A percentile compares a stretch with the other conserved stretches of the same genome.
phyloP scores from a whole-genome alignment of 2,113 vertebrate species.

The Ceyx margarethae region DNA sequence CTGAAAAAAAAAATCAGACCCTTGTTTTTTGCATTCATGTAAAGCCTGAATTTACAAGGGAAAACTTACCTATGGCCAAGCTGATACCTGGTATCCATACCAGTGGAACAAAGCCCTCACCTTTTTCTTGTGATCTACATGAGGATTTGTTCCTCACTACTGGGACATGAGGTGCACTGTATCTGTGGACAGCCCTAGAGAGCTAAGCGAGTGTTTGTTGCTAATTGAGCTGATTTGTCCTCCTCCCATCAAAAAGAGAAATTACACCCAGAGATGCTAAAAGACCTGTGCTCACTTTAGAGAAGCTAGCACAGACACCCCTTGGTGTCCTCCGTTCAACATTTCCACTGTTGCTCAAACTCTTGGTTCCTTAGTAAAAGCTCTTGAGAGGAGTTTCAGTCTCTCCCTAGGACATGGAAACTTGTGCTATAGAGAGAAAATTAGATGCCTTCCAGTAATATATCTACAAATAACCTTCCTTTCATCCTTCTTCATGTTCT shows the following conservation, averaged over 20 bases:
- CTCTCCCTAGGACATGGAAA: neutral
- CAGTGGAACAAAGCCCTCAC: fast-evolving
- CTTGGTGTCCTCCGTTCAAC: neutral
- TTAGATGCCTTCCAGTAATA: neutral
- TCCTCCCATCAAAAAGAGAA: neutral
- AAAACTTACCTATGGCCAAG: neutral
- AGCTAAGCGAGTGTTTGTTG: neutral
- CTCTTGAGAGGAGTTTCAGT: neutral
- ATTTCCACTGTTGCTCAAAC: neutral
- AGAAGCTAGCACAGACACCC: neutral
- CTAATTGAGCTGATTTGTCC: neutral
- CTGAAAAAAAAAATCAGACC: slow-evolving; percentile 10
- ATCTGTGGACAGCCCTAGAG: neutral
- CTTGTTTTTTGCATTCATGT: neutral
- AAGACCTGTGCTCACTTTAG: neutral
- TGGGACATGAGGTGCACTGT: fast-evolving
- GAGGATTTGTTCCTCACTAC: neutral
- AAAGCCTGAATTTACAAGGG: neutral
- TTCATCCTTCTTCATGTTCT: neutral
- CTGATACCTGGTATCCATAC: neutral
- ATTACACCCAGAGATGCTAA: neutral
- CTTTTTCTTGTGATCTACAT: neutral
- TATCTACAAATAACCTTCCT: neutral
- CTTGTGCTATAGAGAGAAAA: neutral
- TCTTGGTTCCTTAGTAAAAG: neutral